These are phyloP conservation scores for Ectropis grisescens DNA, from an alignment of 1,140 invertebrate species.

Conservation along the genomic window DNA sequence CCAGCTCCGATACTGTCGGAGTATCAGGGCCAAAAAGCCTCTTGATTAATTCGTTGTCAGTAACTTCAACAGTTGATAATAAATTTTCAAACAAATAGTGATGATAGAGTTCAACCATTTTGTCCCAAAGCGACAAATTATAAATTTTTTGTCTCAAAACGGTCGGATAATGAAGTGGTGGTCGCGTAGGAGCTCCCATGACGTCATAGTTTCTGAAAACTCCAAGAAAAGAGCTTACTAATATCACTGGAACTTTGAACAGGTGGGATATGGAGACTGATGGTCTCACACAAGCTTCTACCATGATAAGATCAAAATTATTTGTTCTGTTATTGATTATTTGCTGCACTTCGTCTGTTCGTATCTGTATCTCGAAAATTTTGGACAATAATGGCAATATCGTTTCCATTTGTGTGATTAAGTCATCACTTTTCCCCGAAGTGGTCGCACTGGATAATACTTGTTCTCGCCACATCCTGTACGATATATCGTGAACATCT, in stretches of 20 bases:
- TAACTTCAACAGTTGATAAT: conserved; percentile 7
- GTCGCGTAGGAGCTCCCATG: conserved; percentile 55
- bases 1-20: conserved; percentile 22
- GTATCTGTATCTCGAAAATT: conserved; percentile 23
- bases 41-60: conserved; percentile 11
- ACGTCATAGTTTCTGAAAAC: conserved; percentile 12
- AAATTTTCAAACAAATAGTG: conserved; percentile 2
- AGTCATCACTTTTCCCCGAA: conserved; percentile 7
- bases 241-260: conserved; percentile 47
- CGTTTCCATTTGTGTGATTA: conserved; percentile 4
- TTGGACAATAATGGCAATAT: conserved; percentile 9
- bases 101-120: conserved; percentile 23
- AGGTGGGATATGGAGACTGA: conserved; percentile 36
- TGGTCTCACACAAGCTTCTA: conserved; percentile 25
- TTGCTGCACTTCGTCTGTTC: conserved; percentile 22
- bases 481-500: conserved; percentile 21
- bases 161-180: conserved; percentile 56
- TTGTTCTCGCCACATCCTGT: conserved; percentile 3
- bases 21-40: conserved; percentile 17
- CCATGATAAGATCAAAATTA: conserved; percentile 39
- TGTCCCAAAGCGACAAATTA: conserved; percentile 32
- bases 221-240: conserved; percentile 34
- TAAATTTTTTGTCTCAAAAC: conserved; percentile 24
- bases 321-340: conserved; percentile 20
- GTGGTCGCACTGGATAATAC: too few species aligned